phyloP scores from a whole-genome alignment of 64 coral and sea anemone species.

The Dendrophyllia cribrosa region DNA sequence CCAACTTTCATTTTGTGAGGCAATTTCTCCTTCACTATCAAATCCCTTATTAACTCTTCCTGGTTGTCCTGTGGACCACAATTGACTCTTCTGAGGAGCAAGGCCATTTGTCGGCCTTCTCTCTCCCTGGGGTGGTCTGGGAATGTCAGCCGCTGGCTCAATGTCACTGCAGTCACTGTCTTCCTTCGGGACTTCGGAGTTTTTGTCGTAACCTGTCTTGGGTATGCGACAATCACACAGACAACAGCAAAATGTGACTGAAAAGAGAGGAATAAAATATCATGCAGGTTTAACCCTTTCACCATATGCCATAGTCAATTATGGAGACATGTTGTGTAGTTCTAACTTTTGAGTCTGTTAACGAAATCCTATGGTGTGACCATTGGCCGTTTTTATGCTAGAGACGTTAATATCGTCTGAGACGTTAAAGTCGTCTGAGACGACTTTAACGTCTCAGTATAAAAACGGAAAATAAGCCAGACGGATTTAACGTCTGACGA shows the following conservation, averaged over 20 bases:
- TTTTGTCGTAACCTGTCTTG: constrained; percentile 32
- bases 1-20: not conserved
- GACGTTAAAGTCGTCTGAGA: too few relatives aligned
- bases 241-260: constrained; percentile 40
- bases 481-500: too few relatives aligned
- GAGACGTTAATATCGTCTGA: too few relatives aligned
- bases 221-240: constrained; percentile 45
- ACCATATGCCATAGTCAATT: too few relatives aligned
- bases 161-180: constrained; percentile 25
- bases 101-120: not conserved
- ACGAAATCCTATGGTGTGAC: too few relatives aligned
- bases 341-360: too few relatives aligned
- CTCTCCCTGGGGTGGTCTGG: not conserved
- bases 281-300: too few relatives aligned
- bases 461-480: too few relatives aligned
- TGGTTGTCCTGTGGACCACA: too few relatives aligned
- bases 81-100: not conserved
- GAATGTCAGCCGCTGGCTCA: not conserved
- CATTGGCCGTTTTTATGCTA: too few relatives aligned
- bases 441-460: too few relatives aligned
- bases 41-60: constrained; percentile 15
- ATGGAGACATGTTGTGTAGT: too few relatives aligned
- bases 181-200: not conserved
- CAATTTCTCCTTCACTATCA: not conserved
- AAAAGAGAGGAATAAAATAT: not conserved